Evolutionary conservation across 2,888 invertebrate species (phyloP), one percentile per base, ranked within the genome.

Genomic region (Cephus nigrinus): DNA sequence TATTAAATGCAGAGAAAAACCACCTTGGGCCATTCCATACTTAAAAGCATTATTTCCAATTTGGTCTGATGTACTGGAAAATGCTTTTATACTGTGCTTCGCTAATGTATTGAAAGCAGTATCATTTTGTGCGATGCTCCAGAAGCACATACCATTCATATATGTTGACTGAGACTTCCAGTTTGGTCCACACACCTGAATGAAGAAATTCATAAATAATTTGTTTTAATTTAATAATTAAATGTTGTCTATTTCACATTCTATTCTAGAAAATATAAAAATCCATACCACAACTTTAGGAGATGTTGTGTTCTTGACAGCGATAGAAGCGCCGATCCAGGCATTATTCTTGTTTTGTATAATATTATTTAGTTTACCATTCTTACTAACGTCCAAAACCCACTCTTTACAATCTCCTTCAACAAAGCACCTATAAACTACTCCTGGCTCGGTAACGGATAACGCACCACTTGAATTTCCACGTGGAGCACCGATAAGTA

Each of bases 281-380:
- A 55, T 55, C 9, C 88, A 79, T 86, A 92, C 92, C 82, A 88
- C 88, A 81, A 89, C 81, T 79, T 82, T 85, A 5, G 86, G 80
- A 5, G 35, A 86, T 77, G 5, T 77, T 82, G 72, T 81, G 75
- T 87, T 87, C 83, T 88, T 88, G 12, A 92, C 86, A 76, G 90
- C 91, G 88, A 92, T 91, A 3, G 89, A 82, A 23, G 89, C 92
- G 15, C 92, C 92, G n/a, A 91, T 87, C 91, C 90, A 92, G 12
- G 91, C 88, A 75, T 86, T 80, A 73, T 89, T 83, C 75, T 81
- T 83, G 32, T 78, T 79, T 75, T 84, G 82, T 74, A 55, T 71
- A 11, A 79, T 34, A 1, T 0, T 36, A 33, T 69, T n/a, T 23
- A 74, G n/a, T 71, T 33, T 36, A 11, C 75, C 69, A 34, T 83